Evolutionary conservation across 2,888 invertebrate genomes (phyloP).

Genomic region (Resseliella maxima): DNA sequence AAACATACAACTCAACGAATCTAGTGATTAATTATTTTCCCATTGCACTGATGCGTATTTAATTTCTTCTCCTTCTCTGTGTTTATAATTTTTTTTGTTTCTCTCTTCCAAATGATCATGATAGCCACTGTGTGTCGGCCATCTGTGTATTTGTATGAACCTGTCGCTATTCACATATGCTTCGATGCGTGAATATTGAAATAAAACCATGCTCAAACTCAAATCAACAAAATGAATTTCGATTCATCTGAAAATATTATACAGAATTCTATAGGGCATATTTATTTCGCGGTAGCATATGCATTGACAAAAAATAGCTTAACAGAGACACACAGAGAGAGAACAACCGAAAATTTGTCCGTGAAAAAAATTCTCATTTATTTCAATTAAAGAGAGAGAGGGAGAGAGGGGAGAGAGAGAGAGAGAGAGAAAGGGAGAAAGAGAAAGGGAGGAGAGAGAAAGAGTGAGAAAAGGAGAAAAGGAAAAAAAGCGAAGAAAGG

Average conservation of each 20-base stretch:
- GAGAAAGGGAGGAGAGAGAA: neutral
- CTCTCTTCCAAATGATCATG: neutral
- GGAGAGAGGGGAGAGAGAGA: neutral
- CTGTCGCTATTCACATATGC: conserved; percentile 36
- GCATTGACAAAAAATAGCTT: neutral
- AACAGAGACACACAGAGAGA: neutral
- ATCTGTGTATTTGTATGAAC: neutral
- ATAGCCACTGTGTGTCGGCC: neutral
- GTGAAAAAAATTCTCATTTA: conserved; percentile 24
- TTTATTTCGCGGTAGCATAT: neutral
- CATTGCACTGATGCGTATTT: conserved; percentile 53
- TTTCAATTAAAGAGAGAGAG: neutral
- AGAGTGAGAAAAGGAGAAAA: neutral
- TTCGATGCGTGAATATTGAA: neutral
- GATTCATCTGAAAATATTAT: neutral
- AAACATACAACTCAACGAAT: neutral
- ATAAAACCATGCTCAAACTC: neutral
- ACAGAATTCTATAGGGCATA: neutral
- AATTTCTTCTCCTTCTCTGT: neutral
- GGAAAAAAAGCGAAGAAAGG: too few relatives aligned
- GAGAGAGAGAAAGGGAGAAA: neutral
- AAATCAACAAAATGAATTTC: neutral
- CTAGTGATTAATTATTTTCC: conserved; percentile 40
- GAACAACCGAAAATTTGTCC: neutral
- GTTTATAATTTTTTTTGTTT: neutral